Evolutionary conservation across 1,140 invertebrate species (phyloP).

Genomic region (Heliconius eleuchia): DNA sequence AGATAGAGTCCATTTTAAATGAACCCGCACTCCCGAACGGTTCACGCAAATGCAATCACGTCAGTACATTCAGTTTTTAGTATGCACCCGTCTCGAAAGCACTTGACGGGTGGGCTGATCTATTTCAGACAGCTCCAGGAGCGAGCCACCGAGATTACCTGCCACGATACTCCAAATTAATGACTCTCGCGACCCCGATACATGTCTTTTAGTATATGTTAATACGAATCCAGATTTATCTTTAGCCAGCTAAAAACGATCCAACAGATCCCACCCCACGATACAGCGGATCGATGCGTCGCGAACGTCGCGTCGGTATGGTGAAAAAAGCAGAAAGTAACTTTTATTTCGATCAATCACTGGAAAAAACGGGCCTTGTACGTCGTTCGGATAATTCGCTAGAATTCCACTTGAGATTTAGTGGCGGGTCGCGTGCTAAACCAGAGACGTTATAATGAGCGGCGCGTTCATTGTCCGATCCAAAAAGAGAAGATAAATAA

Average conservation of each 20-base stretch:
- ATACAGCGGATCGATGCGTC: slow-evolving; percentile 51
- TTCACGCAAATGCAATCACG: slow-evolving; percentile 38
- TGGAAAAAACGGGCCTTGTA: slow-evolving; percentile 67
- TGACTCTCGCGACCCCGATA: slow-evolving; percentile 56
- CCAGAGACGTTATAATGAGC: slow-evolving; percentile 72
- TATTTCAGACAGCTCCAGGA: slow-evolving; percentile 71
- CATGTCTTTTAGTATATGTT: slow-evolving; percentile 57
- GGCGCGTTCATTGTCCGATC: slow-evolving; percentile 68
- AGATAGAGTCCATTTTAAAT: background rate
- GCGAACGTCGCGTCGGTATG: slow-evolving; percentile 40
- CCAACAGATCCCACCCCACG: slow-evolving; percentile 44
- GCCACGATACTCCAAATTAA: slow-evolving; percentile 70
- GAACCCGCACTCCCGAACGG: slow-evolving; percentile 15
- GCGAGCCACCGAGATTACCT: slow-evolving; percentile 60
- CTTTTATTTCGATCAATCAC: slow-evolving; percentile 78
- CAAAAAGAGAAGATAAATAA: slow-evolving; percentile 78
- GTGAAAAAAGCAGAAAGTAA: slow-evolving; percentile 70
- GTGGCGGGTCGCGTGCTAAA: slow-evolving; percentile 70
- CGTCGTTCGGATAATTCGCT: slow-evolving; percentile 69
- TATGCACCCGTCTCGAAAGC: slow-evolving; percentile 33
- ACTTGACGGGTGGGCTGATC: slow-evolving; percentile 64
- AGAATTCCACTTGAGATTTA: slow-evolving; percentile 80
- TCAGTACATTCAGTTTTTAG: slow-evolving; percentile 32
- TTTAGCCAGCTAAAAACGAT: slow-evolving; percentile 49
- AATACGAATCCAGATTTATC: slow-evolving; percentile 56